phyloP scores from a whole-genome alignment of 2,888 invertebrate species.

The Polydrusus pterygomalis region DNA sequence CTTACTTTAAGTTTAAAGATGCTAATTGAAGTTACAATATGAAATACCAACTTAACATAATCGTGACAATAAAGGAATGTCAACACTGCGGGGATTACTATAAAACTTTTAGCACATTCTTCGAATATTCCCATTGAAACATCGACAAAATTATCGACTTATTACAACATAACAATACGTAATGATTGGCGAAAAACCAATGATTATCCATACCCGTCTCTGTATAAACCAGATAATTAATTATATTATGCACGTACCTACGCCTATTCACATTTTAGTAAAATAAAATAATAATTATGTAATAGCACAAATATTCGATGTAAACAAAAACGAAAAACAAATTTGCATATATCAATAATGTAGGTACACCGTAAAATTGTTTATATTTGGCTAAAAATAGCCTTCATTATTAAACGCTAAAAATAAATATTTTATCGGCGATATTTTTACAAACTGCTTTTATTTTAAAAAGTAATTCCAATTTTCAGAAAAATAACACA shows the following conservation, averaged over 20 bases:
- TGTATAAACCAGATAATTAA: conserved; percentile 16
- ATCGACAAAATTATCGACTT: conserved; percentile 5
- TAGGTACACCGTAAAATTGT: conserved; percentile 3
- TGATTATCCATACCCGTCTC: background rate
- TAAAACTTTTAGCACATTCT: conserved; percentile 4
- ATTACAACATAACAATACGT: background rate
- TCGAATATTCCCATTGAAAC: background rate
- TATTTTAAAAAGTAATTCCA: too few species aligned
- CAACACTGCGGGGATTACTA: background rate
- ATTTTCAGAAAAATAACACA: too few species aligned
- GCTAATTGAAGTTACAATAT: background rate
- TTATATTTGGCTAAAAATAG: conserved; percentile 7
- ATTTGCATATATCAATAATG: conserved; percentile 15
- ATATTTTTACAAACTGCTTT: too few species aligned
- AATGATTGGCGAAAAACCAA: background rate
- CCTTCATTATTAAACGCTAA: background rate
- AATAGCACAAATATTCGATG: conserved; percentile 16
- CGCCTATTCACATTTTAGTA: conserved; percentile 8
- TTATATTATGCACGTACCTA: conserved; percentile 27
- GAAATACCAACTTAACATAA: background rate
- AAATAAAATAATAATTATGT: conserved; percentile 19
- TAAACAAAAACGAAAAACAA: background rate
- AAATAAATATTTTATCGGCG: background rate
- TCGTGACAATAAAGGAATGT: background rate
- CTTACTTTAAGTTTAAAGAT: background rate